These are phyloP conservation scores for Carettochelys insculpta DNA, from an alignment of 2,113 vertebrate species.

Conservation along the genomic window DNA sequence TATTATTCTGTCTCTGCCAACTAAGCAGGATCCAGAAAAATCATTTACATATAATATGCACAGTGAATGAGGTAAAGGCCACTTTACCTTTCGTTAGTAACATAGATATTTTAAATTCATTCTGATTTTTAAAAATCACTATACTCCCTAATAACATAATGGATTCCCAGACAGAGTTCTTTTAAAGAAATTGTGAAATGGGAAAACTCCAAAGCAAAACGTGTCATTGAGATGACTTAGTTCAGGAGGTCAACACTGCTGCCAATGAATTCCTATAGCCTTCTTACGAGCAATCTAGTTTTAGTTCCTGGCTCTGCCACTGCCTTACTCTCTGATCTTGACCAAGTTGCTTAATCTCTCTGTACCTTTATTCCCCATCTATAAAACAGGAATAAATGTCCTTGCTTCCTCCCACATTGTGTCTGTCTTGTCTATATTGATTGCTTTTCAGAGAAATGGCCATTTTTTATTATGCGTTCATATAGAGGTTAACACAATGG, in stretches of 20 bases:
- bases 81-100: background rate
- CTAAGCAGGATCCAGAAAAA: background rate
- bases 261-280: background rate
- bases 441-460: background rate
- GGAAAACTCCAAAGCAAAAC: background rate
- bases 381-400: background rate
- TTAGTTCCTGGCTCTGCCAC: background rate
- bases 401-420: background rate
- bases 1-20: background rate
- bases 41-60: background rate
- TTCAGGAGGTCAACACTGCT: background rate
- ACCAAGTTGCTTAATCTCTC: background rate
- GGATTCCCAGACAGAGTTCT: background rate
- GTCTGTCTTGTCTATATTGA: fast-evolving
- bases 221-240: background rate
- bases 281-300: background rate
- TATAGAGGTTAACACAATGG: background rate
- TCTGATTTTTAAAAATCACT: background rate
- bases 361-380: background rate
- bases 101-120: background rate
- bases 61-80: background rate
- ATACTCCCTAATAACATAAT: background rate
- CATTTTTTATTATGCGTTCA: background rate
- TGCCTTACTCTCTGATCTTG: background rate
- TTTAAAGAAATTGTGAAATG: background rate